Evolutionary conservation across 2,888 invertebrate species (phyloP).

Genomic region (Folsomia candida): DNA sequence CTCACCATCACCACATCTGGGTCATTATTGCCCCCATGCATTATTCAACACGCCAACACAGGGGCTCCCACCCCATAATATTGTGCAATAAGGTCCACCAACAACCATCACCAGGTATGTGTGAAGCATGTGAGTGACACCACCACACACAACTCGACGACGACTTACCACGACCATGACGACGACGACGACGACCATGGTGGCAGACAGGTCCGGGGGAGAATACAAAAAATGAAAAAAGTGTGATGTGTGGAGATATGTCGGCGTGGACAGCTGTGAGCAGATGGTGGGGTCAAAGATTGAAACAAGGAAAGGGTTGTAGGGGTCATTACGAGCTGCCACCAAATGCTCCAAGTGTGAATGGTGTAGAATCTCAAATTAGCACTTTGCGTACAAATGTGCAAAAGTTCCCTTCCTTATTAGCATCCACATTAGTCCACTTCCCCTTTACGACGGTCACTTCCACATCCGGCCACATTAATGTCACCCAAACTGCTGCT

Average conservation of each 20-base stretch:
- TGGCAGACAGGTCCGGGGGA: too few species aligned
- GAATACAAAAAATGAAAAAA: not conserved
- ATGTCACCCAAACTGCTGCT: not conserved
- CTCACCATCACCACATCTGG: slow-evolving; percentile 7
- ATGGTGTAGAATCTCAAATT: slow-evolving; percentile 51
- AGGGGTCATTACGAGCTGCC: slow-evolving; percentile 21
- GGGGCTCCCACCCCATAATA: not conserved
- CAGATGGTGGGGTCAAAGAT: slow-evolving; percentile 16
- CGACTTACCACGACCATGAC: too few species aligned
- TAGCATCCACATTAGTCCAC: slow-evolving; percentile 3
- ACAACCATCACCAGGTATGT: slow-evolving; percentile 4
- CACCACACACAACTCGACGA: too few species aligned
- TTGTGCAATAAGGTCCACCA: slow-evolving; percentile 4
- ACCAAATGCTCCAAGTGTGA: slow-evolving; percentile 48
- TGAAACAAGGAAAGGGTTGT: slow-evolving; percentile 16
- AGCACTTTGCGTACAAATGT: slow-evolving; percentile 41
- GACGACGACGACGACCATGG: too few species aligned
- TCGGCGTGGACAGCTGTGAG: slow-evolving; percentile 7
- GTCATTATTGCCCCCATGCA: slow-evolving; percentile 18
- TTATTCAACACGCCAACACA: slow-evolving; percentile 10
- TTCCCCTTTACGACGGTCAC: not conserved
- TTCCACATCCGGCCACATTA: not conserved
- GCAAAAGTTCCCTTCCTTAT: slow-evolving; percentile 2
- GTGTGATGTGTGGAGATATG: not conserved
- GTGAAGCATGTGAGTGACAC: not conserved